Conservation (phyloP, 92 coral and sea anemone genomes). For the Epizoanthus ramosus region DNA sequence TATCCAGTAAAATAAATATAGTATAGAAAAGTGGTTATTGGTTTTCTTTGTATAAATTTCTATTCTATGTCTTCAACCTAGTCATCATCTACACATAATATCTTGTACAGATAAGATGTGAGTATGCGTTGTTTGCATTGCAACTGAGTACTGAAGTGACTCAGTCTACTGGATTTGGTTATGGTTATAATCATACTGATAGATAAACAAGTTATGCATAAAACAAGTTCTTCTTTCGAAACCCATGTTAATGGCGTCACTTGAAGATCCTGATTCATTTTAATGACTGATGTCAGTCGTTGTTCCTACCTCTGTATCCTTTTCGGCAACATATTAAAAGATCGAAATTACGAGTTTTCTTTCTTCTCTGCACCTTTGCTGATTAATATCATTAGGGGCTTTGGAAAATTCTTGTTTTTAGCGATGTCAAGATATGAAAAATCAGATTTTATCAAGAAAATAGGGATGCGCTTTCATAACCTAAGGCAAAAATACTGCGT, state of each 20-base stretch:
- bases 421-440: conserved; percentile 10
- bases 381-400: conserved; percentile 12
- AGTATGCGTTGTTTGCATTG: too few relatives aligned
- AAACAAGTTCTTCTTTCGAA: conserved; percentile 4
- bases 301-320: background rate
- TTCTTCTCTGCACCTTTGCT: conserved; percentile 1
- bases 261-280: background rate
- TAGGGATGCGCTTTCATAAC: conserved; percentile 25
- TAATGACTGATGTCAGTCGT: background rate
- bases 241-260: background rate
- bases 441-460: conserved; percentile 27
- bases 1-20: too few relatives aligned
- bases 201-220: background rate
- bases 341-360: background rate
- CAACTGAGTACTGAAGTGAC: background rate
- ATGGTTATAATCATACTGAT: background rate
- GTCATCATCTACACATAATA: too few relatives aligned
- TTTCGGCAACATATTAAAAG: background rate
- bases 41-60: too few relatives aligned
- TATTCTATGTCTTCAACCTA: too few relatives aligned
- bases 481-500: background rate
- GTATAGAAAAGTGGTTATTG: too few relatives aligned
- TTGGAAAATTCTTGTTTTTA: conserved; percentile 11
- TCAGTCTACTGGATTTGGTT: background rate
- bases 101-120: too few relatives aligned